Evolutionary conservation across 2,797 vertebrate species (phyloP), one percentile per base, ranked within the genome.

Genomic region (Lemur catta): DNA sequence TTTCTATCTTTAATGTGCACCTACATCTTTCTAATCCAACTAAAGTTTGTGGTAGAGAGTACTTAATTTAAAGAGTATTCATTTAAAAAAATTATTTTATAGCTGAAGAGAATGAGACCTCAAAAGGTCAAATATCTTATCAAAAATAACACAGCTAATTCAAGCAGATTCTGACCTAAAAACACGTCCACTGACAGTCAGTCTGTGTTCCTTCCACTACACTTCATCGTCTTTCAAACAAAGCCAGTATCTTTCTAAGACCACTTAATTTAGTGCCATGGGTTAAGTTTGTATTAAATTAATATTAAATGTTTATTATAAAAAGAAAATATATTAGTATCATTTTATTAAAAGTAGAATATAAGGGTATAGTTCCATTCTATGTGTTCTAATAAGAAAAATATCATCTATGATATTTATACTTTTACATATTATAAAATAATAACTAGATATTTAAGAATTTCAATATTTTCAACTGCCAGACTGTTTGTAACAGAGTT

Each of bases 151-250:
- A 15, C 55, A 95, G 55, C 41, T 57, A 71, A 33, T 91, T 89
- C 24, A 78, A 89, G 50, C 20, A 84, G 38, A 22, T 76, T 52
- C 71, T 59, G n/a, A 74, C 33, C 30, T 30, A 65, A 2, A 80
- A n/a, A 76, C 8, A 61, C 24, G 1, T 71, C n/a, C 78, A 71
- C 67, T 74, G 55, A 89, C 3, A 50, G 67, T 11, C 30, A 41
- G 24, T 69, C 78, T 85, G 67, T 84, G 46, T 69, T 82, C 38
- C 28, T 48, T 71, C 72, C 24, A 79, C n/a, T 69, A 57, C 10
- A 79, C 26, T 78, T 91, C 59, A n/a, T 79, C 46, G 78, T 71
- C 71, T 87, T 91, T 84, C 84, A 93, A 84, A 94, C 79, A 89
- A 93, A 91, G 22, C 6, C 38, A 72, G 26, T 61, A n/a, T 85